Evolutionary conservation across 2,113 vertebrate species (phyloP), one percentile per base, ranked within the genome.

Genomic region (Rhinopithecus roxellana): DNA sequence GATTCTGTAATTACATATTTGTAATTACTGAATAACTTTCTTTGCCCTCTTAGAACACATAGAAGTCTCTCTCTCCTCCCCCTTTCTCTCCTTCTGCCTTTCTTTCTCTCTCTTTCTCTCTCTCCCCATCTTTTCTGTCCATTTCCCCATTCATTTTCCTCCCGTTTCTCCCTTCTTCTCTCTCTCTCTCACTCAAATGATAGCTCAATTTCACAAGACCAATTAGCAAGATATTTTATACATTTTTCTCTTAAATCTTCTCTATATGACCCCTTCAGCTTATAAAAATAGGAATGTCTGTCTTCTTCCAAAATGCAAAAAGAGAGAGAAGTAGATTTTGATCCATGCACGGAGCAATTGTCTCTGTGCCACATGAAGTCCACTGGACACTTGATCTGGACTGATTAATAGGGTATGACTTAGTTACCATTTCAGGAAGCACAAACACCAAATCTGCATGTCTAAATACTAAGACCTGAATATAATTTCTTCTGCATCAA

Each of bases 311-410:
- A 5, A 25, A 0, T 32, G n/a, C n/a, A 38, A 9, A 8, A 3
- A 13, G 5, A 52, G 6, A 74, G 11, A 8, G 22, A 55, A 45
- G 45, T n/a, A 16, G 8, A 27, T 67, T 75, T 94, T 16, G 10
- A 8, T 55, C 13, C 22, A 10, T 10, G 6, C 9, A 3, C 10
- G 0, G 1, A 43, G 27, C 27, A 13, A 0, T 16, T 11, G 7
- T 50, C 11, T 14, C 16, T 13, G 16, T 43, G 82, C 6, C 2
- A 1, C 22, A 1, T 22, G 9, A 2, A n/a, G 32, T 32, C 0
- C 7, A 10, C 13, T 74, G 75, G 20, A 35, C 25, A 32, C 30
- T 3, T 10, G 14, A 10, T 38, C 30, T 32, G 1, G 11, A 3
- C 7, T 8, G 27, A 75, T 25, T 4, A 13, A 6, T 20, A 20